phyloP scores from a whole-genome alignment of 2,888 invertebrate species.

The Leptopilina syphax region DNA sequence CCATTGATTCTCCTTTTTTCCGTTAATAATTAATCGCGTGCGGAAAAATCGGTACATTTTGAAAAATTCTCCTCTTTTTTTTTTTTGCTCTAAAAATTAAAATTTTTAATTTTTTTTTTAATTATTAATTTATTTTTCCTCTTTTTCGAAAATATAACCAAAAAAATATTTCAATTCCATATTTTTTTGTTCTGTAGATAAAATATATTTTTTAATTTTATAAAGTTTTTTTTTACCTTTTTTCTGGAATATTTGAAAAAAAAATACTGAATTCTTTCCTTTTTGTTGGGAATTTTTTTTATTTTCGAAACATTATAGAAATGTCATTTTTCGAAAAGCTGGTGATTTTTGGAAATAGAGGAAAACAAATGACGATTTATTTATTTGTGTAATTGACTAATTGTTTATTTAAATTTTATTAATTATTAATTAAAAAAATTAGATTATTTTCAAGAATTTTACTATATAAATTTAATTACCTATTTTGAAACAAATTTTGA shows the following conservation, averaged over 20 bases:
- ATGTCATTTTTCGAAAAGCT: conserved; percentile 5
- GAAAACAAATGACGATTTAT: neutral
- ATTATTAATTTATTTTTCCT: neutral
- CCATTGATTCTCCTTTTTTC: neutral
- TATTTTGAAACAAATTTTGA: no score
- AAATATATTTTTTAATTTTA: neutral
- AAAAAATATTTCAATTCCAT: neutral
- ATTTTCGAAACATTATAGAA: neutral
- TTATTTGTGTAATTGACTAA: neutral
- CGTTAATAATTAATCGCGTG: no score
- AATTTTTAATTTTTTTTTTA: neutral
- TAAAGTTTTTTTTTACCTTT: neutral
- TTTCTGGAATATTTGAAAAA: neutral
- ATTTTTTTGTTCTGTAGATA: neutral
- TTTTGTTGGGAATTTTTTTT: neutral
- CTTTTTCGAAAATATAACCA: neutral
- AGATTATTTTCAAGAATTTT: no score
- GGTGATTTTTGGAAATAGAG: neutral
- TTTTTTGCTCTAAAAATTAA: no score
- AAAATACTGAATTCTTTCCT: neutral
- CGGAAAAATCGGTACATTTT: no score
- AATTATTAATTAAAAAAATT: no score
- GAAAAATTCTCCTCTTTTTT: neutral
- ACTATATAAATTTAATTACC: no score
- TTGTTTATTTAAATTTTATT: no score